Conservation (phyloP, 1,140 invertebrate species). For the Neuroterus valhalla region DNA sequence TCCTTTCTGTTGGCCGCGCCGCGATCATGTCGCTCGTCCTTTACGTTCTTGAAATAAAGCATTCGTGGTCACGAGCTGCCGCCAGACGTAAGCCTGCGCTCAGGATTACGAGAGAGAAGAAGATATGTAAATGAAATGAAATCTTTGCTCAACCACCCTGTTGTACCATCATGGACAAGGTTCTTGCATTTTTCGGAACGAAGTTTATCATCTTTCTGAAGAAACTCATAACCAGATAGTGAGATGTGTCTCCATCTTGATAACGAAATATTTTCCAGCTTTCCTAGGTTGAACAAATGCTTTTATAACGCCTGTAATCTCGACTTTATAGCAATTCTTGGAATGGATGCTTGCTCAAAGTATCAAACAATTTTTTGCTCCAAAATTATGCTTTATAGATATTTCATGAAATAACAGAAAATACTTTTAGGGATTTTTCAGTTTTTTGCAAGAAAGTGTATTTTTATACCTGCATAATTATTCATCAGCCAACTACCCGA, state of each 20-base stretch:
- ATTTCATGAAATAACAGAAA: too few species aligned
- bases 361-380: too few species aligned
- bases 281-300: background rate
- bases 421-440: too few species aligned
- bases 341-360: too few species aligned
- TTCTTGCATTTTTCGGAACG: slow-evolving; percentile 25
- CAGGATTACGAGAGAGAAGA: slow-evolving; percentile 43
- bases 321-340: too few species aligned
- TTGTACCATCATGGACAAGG: slow-evolving; percentile 12
- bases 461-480: too few species aligned
- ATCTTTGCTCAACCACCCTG: slow-evolving; percentile 55
- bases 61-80: background rate
- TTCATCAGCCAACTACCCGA: too few species aligned
- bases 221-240: background rate
- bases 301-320: too few species aligned
- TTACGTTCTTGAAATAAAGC: background rate
- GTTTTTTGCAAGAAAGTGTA: too few species aligned
- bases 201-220: background rate
- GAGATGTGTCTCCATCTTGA: background rate
- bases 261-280: background rate
- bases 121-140: slow-evolving; percentile 63
- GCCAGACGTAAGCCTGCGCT: background rate
- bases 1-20: too few species aligned
- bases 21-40: too few species aligned
- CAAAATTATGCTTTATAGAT: too few species aligned